Conservation (phyloP, 37 sponge, comb jelly and placozoan species). For the Petrosia ficiformis region DNA sequence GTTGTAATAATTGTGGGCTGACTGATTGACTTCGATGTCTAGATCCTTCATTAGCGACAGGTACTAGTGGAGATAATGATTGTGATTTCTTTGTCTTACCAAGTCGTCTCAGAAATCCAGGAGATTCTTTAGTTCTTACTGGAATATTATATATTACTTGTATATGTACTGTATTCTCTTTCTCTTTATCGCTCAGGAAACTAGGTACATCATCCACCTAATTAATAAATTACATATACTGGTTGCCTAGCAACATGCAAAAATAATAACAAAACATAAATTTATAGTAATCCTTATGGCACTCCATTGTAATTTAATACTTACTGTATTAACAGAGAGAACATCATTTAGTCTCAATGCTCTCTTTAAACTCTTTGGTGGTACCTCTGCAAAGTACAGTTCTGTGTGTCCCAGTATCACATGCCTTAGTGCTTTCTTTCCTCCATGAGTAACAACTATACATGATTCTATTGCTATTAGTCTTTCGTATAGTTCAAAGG, state of each 20-base stretch:
- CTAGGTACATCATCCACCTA: conserved; percentile 51
- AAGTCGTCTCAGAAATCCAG: too few relatives aligned
- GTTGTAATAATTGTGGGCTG: too few relatives aligned
- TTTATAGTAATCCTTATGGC: too few relatives aligned
- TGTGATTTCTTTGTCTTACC: too few relatives aligned
- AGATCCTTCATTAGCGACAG: too few relatives aligned
- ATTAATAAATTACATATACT: neutral
- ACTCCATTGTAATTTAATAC: too few relatives aligned
- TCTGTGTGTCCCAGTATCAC: conserved; percentile 33
- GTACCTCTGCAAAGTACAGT: conserved; percentile 43
- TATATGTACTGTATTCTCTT: conserved; percentile 51
- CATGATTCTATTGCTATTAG: conserved; percentile 46
- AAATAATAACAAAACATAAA: too few relatives aligned
- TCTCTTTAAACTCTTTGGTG: conserved; percentile 47
- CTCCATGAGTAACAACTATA: conserved; percentile 37
- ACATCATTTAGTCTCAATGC: conserved; percentile 35
- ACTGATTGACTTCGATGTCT: too few relatives aligned
- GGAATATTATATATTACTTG: too few relatives aligned
- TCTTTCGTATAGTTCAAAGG: conserved; percentile 34
- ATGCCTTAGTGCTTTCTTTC: conserved; percentile 39
- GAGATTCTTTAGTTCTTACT: too few relatives aligned
- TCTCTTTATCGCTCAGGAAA: conserved; percentile 60
- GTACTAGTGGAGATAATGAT: too few relatives aligned
- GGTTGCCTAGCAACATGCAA: too few relatives aligned
- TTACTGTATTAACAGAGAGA: conserved; percentile 27